A percentile compares a stretch with the other conserved stretches of the same genome.
phyloP scores from a whole-genome alignment of 2,113 vertebrate genomes.

The Leiothrix lutea region DNA sequence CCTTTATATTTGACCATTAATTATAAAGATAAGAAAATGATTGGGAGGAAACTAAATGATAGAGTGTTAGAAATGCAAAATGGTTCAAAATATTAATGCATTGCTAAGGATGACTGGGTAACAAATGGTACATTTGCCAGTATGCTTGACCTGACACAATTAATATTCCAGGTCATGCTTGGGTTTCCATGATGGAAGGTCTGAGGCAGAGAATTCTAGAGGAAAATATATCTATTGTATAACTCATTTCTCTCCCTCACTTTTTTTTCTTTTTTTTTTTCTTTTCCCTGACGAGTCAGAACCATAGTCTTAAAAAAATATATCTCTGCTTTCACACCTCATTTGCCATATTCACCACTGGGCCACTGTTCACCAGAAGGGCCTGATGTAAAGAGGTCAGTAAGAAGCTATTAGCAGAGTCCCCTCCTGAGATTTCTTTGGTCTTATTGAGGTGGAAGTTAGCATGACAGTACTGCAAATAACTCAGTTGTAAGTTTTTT shows the following conservation, averaged over 20 bases:
- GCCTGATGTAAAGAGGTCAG: constrained; percentile 74
- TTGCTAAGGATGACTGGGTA: constrained; percentile 79
- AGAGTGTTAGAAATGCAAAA: constrained; percentile 75
- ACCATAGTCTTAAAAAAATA: constrained; percentile 31
- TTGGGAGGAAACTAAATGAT: constrained; percentile 58
- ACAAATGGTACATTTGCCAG: constrained; percentile 81
- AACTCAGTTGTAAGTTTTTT: constrained; percentile 72
- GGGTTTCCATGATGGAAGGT: constrained; percentile 76
- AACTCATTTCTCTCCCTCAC: constrained; percentile 61
- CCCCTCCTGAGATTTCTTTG: constrained; percentile 76
- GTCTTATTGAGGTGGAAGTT: constrained; percentile 82
- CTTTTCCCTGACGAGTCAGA: not conserved
- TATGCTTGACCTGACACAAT: constrained; percentile 77
- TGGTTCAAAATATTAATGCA: constrained; percentile 84
- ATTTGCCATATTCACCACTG: constrained; percentile 77
- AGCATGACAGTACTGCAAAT: constrained; percentile 83
- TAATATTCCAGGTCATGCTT: constrained; percentile 82
- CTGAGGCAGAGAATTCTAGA: constrained; percentile 63
- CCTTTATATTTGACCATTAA: constrained; percentile 4
- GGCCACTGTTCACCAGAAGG: constrained; percentile 70
- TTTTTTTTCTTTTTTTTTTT: not conserved
- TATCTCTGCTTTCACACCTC: constrained; percentile 77
- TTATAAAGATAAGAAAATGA: constrained; percentile 61
- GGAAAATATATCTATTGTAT: constrained; percentile 72
- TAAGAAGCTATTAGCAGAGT: constrained; percentile 80